Base-by-base conservation (phyloP, 2,888 invertebrate species). In the Athalia circularis region DNA sequence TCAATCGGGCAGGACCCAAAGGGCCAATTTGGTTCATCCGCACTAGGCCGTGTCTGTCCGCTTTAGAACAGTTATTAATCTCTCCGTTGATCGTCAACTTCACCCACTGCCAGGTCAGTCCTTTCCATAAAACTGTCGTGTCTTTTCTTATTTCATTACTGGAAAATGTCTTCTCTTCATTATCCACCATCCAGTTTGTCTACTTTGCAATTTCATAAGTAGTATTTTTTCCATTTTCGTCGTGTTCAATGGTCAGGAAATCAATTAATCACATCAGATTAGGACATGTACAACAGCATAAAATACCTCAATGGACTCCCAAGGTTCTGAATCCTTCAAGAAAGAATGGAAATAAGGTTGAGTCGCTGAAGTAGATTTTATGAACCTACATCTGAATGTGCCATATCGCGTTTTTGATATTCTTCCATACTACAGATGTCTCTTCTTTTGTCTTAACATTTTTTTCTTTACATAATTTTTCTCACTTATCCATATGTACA, bases 21-120 rank as follows among this genome's bases (percentile, higher is more conserved):
- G 89, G 90, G 88, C 90, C 88, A 88, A 89, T 86, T 89, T 88
- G 89, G 88, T 89, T 89, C 88, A 89, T 90, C 89, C 89, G 86
- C 87, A 88, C 89, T 89, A 88, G 88, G 88, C 89, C 89, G 87
- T 88, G 80, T 83, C 81, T 81, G 83, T 84, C 83, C 81, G 84
- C 84, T 79, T 77, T 77, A 68, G 65, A 62, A 77, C 57, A 70
- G 77, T 77, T 64, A 61, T 77, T 81, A 48, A 52, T 80, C 72
- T 67, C 59, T 79, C 59, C 80, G 77, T 80, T 79, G 79, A 75
- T 62, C 75, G 62, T 75, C 75, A 75, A 62, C 62, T 75, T 62
- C 43, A 50, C 75, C 75, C 64, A 45, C 52, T 64, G 48, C 62
- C 45, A 62, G 64, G 61, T 75, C 75, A 62, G 62, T 75, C 52